phyloP scores from a whole-genome alignment of 2,888 invertebrate genomes.

The Portevinia maculata region DNA sequence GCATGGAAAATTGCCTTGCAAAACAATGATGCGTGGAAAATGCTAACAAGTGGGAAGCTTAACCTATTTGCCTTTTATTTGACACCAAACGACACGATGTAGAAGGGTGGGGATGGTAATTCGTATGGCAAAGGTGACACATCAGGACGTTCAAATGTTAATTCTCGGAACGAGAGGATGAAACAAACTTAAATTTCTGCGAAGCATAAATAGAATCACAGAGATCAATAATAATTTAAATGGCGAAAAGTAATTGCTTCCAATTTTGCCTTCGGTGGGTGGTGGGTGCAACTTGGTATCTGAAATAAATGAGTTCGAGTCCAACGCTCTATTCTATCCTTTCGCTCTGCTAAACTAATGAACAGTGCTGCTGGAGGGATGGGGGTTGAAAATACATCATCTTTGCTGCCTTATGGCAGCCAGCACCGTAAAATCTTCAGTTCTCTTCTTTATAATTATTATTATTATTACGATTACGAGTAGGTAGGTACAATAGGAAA shows the following conservation, averaged over 20 bases:
- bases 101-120: background rate
- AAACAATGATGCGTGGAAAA: slow-evolving; percentile 63
- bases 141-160: slow-evolving; percentile 50
- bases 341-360: slow-evolving; percentile 68
- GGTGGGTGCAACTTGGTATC: slow-evolving; percentile 6
- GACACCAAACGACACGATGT: background rate
- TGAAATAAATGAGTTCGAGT: slow-evolving; percentile 19
- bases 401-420: slow-evolving; percentile 57
- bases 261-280: slow-evolving; percentile 18
- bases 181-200: slow-evolving; percentile 47
- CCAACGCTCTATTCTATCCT: slow-evolving; percentile 37
- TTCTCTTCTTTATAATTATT: slow-evolving; percentile 64
- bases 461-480: slow-evolving; percentile 73
- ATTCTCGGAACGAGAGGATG: slow-evolving; percentile 9
- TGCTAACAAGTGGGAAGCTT: slow-evolving; percentile 62
- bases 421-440: slow-evolving; percentile 32
- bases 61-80: slow-evolving; percentile 25
- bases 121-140: slow-evolving; percentile 23
- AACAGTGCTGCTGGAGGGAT: slow-evolving; percentile 24
- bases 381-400: slow-evolving; percentile 66
- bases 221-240: slow-evolving; percentile 71
- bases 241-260: slow-evolving; percentile 60
- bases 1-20: slow-evolving; percentile 51
- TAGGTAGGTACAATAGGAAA: slow-evolving; percentile 74
- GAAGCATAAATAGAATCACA: slow-evolving; percentile 58